Evolutionary conservation across 2,113 vertebrate genomes (phyloP), one percentile per base, ranked within the genome.

Genomic region (Solea solea): DNA sequence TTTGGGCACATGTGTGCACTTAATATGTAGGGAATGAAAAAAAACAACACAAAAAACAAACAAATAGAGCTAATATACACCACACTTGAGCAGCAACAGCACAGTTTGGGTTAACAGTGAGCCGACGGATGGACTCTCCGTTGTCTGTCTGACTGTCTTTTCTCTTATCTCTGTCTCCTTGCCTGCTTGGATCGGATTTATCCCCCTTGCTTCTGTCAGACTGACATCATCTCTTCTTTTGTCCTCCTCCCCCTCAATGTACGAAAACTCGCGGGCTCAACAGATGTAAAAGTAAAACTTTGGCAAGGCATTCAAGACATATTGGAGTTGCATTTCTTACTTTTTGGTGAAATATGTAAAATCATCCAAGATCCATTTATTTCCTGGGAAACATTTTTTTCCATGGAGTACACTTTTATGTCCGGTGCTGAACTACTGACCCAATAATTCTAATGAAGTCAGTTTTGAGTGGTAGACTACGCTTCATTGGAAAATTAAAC

Each of bases 141-240:
- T 39, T 62, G 21, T 21, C 21, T 21, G 21, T 21, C 21, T 21
- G 21, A 21, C 58, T 76, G 21, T 74, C 68, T 79, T 53, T 67
- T 25, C n/a, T 71, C 60, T 55, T 51, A 55, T 74, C 66, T 83
- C 50, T 45, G 49, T 66, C 46, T 68, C 53, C 46, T 64, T 21
- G 28, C 61, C 68, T 79, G 65, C 81, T 62, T 55, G 42, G 64
- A 72, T 49, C 56, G 65, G 65, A 80, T 87, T 81, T 87, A 86
- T 72, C 70, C 62, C 65, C 61, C 54, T 42, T 80, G 85, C 65
- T 82, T 82, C 74, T 81, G 78, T 63, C 82, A 82, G 72, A 42
- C 72, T 75, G 64, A 48, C 78, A 67, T 78, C 80, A 72, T 88
- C 74, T 81, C 50, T 73, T 61, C 74, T 78, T 81, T 68, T 76